Evolutionary conservation across 2,888 invertebrate species (phyloP), one percentile per base, ranked within the genome.

Genomic region (Parthenolecanium corni): DNA sequence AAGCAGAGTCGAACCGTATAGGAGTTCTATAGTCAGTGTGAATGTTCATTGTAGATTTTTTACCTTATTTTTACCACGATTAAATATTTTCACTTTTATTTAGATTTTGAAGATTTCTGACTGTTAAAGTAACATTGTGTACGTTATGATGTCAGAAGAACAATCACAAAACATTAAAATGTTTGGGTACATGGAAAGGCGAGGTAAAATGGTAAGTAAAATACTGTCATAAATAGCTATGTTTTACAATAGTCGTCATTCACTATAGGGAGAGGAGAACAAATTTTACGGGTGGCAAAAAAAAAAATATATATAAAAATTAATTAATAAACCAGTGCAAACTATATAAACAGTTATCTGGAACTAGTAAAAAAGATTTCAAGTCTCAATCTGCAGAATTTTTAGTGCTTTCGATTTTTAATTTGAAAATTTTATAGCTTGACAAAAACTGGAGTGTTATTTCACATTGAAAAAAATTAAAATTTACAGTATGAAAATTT

Each of bases 151-250:
- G 42, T 2, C 46, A 6, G 49, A 18, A 6, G 49, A 49, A 23
- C 20, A 49, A 21, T 49, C 23, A 9, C 36, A 61, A 47, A 58
- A 58, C 23, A 23, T 21, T 16, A 61, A 51, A 51, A 61, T 61
- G 24, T 38, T 14, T 11, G 61, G 61, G 51, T 61, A 61, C 25
- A 5, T 61, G 24, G 61, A 61, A 40, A 61, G 51, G 38, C 61
- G 61, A 20, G 61, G 61, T 23, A 61, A 61, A 31, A n/a, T 61
- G 51, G 61, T 61, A 23, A 61, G 61, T 61, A 36, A 3, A 36
- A 24, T 24, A 23, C 1, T n/a, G 3, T 51, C 11, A 14, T 25
- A 24, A n/a, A n/a, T 20, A 52, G 18, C 1, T 25, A 24, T 20
- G 6, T 14, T 5, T 6, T 11, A 38, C 38, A 11, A 12, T 38